Evolutionary conservation across 2,113 vertebrate species (phyloP), one percentile per base, ranked within the genome.

Genomic region (Odontesthes bonariensis): DNA sequence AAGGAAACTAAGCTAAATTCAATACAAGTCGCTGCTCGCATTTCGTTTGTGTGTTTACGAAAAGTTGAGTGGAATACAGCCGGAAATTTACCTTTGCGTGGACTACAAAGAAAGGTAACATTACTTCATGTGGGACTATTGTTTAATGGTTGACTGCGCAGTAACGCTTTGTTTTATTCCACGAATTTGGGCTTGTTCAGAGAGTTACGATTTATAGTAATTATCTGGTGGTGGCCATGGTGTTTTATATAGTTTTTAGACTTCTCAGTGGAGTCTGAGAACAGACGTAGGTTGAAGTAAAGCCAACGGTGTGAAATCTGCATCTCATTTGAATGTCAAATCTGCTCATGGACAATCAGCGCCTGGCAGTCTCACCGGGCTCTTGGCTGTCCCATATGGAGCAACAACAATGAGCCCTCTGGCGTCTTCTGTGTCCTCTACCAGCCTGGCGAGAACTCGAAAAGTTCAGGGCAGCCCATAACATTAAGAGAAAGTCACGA

Each of bases 291-390:
- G 54, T 58, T 55, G 14, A 77, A 69, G 31, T 49, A 0, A 63
- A 53, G 64, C 33, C 22, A 57, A 49, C 55, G 3, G 68, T 58
- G 73, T 67, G 57, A 58, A 71, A 91, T 86, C 81, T 85, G 81
- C 88, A 87, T 91, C 83, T 91, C 73, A 89, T 90, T 91, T 90
- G 87, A 83, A 90, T 86, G 79, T 79, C 51, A 82, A 65, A 71
- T 77, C 35, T 58, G 63, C 66, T 9, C 5, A 47, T 38, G 75
- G 70, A 52, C 84, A 67, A 75, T 85, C 78, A 73, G 73, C 62
- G 44, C 55, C 73, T 42, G 69, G 46, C 14, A 46, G 56, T 38
- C 72, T 62, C 32, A 31, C 23, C 12, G n/a, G 54, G 68, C 57
- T 47, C 69, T 19, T 58, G 65, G 52, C 46, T 73, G 77, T 75